Conservation (phyloP, 2,797 vertebrate species). For the Clarias pachynema region DNA sequence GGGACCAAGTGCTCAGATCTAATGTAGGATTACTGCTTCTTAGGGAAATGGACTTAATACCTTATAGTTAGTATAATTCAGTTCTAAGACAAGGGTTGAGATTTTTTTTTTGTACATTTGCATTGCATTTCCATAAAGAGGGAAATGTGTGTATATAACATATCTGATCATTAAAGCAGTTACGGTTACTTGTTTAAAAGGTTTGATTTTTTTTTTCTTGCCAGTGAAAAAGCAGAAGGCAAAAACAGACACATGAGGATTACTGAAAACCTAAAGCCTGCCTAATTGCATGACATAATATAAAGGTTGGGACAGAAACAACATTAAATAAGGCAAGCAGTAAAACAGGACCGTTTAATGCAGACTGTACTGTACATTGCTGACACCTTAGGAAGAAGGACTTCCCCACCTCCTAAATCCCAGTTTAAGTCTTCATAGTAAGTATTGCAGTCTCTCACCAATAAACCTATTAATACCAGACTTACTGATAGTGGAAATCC, state of each 20-base stretch:
- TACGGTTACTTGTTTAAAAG: not conserved
- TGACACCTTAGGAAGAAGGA: not conserved
- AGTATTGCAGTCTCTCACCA: not conserved
- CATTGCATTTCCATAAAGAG: not conserved
- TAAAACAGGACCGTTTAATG: too few relatives aligned
- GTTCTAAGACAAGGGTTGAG: not conserved
- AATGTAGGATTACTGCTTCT: not conserved
- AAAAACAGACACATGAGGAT: not conserved
- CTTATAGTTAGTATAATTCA: not conserved
- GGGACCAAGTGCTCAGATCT: not conserved
- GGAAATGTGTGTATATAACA: not conserved
- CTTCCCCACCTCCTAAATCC: not conserved
- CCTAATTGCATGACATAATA: not conserved
- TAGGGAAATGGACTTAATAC: not conserved
- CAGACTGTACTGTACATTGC: not conserved
- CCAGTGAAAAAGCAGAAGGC: not conserved
- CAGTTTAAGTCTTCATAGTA: slow-evolving; percentile 10
- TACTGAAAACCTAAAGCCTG: not conserved
- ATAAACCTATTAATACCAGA: slow-evolving; percentile 14
- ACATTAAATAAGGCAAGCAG: not conserved
- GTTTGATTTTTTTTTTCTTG: not conserved
- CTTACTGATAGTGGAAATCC: slow-evolving; percentile 16
- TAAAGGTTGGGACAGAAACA: not conserved
- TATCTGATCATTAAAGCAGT: not conserved
- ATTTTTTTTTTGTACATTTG: not conserved